A percentile compares a stretch with the other conserved stretches of the same genome.
These are phyloP conservation scores for Anolis sagrei DNA, from an alignment of 2,113 vertebrate genomes.

Conservation along the genomic window DNA sequence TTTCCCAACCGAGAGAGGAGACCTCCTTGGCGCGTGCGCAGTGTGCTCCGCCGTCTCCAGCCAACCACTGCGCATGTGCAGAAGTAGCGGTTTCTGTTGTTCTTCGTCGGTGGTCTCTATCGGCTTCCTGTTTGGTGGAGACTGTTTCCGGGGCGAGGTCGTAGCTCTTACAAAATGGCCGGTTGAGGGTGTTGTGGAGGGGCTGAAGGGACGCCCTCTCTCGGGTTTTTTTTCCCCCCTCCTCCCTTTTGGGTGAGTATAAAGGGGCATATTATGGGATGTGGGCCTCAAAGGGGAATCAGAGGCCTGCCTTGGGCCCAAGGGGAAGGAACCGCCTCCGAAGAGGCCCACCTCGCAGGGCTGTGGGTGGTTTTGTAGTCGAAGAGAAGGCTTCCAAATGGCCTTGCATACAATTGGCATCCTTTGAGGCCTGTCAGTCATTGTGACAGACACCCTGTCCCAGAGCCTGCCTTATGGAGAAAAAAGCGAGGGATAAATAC, in stretches of 20 bases:
- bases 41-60: too few relatives aligned
- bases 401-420: too few relatives aligned
- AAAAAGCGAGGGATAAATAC: too few relatives aligned
- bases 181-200: background rate
- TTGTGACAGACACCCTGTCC: too few relatives aligned
- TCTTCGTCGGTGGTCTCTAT: background rate
- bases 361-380: too few relatives aligned
- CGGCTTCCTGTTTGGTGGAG: background rate
- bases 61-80: background rate
- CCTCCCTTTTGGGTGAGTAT: background rate
- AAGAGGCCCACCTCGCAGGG: too few relatives aligned
- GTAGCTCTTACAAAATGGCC: background rate
- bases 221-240: background rate
- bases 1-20: too few relatives aligned
- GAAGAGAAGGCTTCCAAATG: too few relatives aligned
- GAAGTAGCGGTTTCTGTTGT: background rate
- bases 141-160: constrained; percentile 27
- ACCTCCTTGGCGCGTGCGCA: background rate
- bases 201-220: background rate
- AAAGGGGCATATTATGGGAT: background rate
- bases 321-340: too few relatives aligned
- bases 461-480: too few relatives aligned
- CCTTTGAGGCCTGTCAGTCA: too few relatives aligned
- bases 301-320: too few relatives aligned
- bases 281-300: background rate